A percentile compares a stretch with the other conserved stretches of the same genome.
These are phyloP conservation scores for Eurosta solidaginis DNA, from an alignment of 1,140 invertebrate genomes.

Conservation along the genomic window DNA sequence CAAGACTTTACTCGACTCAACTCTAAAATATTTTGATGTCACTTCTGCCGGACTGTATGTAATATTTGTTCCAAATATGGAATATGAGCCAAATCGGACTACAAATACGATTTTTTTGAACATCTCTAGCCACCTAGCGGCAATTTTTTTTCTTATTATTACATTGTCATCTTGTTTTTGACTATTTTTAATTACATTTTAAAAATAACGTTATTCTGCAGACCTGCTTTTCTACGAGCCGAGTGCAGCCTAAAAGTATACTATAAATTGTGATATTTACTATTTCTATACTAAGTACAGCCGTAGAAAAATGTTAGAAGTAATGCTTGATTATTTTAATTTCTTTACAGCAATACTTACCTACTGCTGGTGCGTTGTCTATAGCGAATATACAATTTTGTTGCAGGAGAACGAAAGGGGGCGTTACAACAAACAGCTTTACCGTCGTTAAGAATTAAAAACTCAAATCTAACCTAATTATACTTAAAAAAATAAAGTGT, in stretches of 20 bases:
- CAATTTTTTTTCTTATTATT: no score
- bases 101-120: no score
- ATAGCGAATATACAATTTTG: slow-evolving; percentile 75
- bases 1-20: no score
- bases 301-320: neutral
- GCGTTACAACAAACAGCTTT: slow-evolving; percentile 69
- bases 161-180: no score
- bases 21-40: no score
- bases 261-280: neutral
- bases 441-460: slow-evolving; percentile 62
- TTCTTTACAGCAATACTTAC: slow-evolving; percentile 68
- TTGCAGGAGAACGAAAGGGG: slow-evolving; percentile 70
- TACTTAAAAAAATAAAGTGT: neutral
- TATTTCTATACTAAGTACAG: no score
- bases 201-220: no score
- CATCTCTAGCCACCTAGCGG: no score
- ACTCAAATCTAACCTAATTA: neutral
- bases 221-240: neutral
- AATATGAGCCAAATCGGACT: no score
- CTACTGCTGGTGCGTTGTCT: slow-evolving; percentile 77
- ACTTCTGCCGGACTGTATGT: no score
- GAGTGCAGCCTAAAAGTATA: neutral
- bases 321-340: neutral
- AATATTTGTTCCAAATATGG: no score
- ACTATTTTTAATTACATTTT: no score